Evolutionary conservation across 2,113 vertebrate genomes (phyloP).

Genomic region (Loxodonta africana): DNA sequence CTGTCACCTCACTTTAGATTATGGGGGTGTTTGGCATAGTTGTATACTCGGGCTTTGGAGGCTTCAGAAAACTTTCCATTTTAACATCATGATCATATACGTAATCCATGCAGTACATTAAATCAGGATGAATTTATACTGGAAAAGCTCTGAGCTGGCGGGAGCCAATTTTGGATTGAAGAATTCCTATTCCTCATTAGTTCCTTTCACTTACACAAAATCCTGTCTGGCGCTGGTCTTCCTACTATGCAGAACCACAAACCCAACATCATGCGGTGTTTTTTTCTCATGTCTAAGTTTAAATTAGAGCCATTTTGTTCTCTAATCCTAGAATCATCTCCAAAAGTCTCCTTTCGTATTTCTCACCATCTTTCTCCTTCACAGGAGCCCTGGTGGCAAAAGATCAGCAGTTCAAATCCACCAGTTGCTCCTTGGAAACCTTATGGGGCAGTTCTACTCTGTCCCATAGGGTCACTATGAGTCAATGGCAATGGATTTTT

Average conservation of each 20-base stretch:
- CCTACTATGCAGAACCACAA: neutral
- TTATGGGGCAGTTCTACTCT: no score
- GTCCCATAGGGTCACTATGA: no score
- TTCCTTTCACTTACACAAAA: neutral
- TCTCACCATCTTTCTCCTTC: neutral
- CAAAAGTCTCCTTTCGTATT: neutral
- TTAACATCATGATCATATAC: neutral
- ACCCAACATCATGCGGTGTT: no score
- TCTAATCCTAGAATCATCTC: neutral
- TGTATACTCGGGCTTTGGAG: fast-evolving
- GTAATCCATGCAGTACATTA: neutral
- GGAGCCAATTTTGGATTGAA: fast-evolving
- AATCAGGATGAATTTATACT: neutral
- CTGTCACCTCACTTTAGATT: neutral
- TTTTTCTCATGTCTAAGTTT: neutral
- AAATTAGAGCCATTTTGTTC: neutral
- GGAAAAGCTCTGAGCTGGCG: neutral
- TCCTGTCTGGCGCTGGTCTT: neutral
- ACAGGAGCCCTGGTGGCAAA: neutral
- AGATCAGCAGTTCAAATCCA: no score
- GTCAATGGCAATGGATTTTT: no score
- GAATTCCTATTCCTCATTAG: neutral
- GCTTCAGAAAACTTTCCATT: neutral
- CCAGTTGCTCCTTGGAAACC: no score
- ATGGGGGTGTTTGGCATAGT: no score